Base-by-base conservation (phyloP, 2,113 vertebrate genomes). In the Microcebus griseorufus region DNA sequence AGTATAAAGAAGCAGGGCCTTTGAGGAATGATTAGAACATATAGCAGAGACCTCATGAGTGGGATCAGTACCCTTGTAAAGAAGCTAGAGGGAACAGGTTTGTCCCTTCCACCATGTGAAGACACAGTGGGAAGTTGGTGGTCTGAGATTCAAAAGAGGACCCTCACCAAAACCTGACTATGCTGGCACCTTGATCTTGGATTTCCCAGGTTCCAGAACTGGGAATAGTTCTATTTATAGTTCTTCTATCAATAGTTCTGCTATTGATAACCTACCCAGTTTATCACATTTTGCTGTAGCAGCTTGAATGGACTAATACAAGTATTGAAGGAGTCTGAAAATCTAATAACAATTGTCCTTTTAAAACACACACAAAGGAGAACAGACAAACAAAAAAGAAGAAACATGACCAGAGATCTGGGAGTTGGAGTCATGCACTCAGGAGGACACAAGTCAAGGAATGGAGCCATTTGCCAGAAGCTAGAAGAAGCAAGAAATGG, bases 321-420 rank as follows among this genome's bases (percentile, higher is more conserved):
- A 42, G 27, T 53, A 53, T 65, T 5, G 14, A 60, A 29, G 8
- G 62, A 3, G 4, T 18, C 10, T 10, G 12, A 53, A 94, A 73
- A 79, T 37, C 6, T 22, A 55, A 18, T 9, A 14, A 12, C 3
- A 27, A 18, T 4, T 80, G 18, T 10, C 27, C 2, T 93, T 88
- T 27, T 42, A 76, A 48, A 16, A 60, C 42, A 80, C 17, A 70
- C 2, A 32, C 0, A 25, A 16, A 45, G 17, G n/a, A 72, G 7
- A 53, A 60, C 0, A 79, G 12, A 67, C 0, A 48, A 6, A 32
- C 1, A 60, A 32, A 90, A 58, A 90, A 72, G 37, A 75, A 25
- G 9, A 1, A 6, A 67, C 0, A 1, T 2, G 6, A 76, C 2
- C 4, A 20, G 1, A 27, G 88, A 72, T 27, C 1, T 1, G 48